Evolutionary conservation across 2,888 invertebrate genomes (phyloP).

Genomic region (Malacosoma neustria): DNA sequence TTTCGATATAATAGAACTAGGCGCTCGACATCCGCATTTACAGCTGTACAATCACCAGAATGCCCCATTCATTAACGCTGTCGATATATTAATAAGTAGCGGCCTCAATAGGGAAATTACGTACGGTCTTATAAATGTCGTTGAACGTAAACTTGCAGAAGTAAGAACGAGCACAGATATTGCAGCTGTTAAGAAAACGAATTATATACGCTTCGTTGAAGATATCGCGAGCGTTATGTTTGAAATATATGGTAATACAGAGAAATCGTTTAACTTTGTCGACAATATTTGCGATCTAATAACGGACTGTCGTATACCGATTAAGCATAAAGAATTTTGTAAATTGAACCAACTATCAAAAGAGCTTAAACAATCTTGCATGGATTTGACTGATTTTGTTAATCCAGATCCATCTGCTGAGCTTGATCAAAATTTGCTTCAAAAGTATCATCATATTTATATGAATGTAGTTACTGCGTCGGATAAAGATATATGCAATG

Average conservation of each 20-base stretch:
- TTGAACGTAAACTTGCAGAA: constrained; percentile 65
- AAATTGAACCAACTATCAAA: constrained; percentile 62
- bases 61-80: constrained; percentile 64
- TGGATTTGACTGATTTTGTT: constrained; percentile 53
- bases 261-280: constrained; percentile 56
- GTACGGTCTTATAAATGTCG: constrained; percentile 64
- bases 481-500: constrained; percentile 59
- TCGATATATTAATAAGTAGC: constrained; percentile 61
- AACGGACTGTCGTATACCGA: constrained; percentile 59
- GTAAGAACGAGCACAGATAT: constrained; percentile 55
- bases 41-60: constrained; percentile 66
- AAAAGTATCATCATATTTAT: constrained; percentile 64
- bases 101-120: constrained; percentile 68
- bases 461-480: constrained; percentile 66
- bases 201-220: constrained; percentile 63
- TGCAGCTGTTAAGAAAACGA: constrained; percentile 57
- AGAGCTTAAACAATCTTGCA: constrained; percentile 61
- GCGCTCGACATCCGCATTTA: constrained; percentile 57
- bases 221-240: constrained; percentile 65
- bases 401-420: constrained; percentile 27
- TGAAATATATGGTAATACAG: constrained; percentile 63
- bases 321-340: constrained; percentile 65
- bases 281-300: constrained; percentile 60
- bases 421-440: constrained; percentile 43
- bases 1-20: constrained; percentile 60